These are phyloP conservation scores for Campylomormyrus tamandua DNA, from an alignment of 2,113 vertebrate genomes.

Conservation along the genomic window DNA sequence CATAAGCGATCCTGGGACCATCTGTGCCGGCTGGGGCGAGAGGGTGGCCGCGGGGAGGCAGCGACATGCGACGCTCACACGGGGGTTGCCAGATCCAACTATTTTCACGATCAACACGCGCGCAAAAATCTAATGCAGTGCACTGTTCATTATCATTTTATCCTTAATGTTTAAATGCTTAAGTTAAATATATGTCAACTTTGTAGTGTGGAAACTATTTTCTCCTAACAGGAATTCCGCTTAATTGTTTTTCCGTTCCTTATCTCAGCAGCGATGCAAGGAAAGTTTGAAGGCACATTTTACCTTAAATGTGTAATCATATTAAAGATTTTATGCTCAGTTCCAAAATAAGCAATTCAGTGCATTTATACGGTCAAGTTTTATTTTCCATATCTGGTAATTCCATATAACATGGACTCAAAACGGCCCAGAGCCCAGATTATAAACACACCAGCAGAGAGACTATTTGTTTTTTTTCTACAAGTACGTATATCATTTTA, in stretches of 20 bases:
- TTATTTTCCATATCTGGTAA: neutral
- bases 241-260: neutral
- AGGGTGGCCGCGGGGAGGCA: neutral
- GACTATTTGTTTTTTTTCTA: neutral
- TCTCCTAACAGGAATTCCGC: neutral
- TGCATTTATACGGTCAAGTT: neutral
- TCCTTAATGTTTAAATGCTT: neutral
- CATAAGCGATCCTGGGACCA: slow-evolving; percentile 24
- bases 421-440: neutral
- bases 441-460: neutral
- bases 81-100: slow-evolving; percentile 8
- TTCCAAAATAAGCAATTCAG: neutral
- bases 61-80: neutral
- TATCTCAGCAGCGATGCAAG: neutral
- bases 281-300: neutral
- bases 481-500: neutral
- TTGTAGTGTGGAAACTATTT: neutral
- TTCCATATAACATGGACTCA: neutral
- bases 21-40: slow-evolving; percentile 29
- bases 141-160: neutral
- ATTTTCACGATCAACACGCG: neutral
- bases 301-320: neutral
- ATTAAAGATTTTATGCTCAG: neutral
- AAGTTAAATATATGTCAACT: neutral
- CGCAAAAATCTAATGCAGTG: neutral